Evolutionary conservation across 2,888 invertebrate species (phyloP).

Genomic region (Notodonta dromedarius): DNA sequence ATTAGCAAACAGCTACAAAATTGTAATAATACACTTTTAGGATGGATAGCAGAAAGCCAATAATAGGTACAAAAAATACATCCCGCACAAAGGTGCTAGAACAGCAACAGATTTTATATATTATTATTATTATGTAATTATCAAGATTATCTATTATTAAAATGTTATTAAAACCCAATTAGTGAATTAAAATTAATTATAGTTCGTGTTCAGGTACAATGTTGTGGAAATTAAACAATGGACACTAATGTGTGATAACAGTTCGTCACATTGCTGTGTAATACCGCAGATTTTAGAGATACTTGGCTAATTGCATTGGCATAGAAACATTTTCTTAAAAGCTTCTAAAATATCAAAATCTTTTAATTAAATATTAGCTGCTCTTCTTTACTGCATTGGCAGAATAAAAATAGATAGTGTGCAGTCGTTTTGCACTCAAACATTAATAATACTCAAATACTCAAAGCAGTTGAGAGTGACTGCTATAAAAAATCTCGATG

Average conservation of each 20-base stretch:
- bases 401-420: too few relatives aligned
- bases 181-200: neutral
- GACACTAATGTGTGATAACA: neutral
- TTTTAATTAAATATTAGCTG: neutral
- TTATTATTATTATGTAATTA: neutral
- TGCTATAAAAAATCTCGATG: constrained; percentile 4
- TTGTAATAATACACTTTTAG: too few relatives aligned
- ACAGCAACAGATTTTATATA: neutral
- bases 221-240: neutral
- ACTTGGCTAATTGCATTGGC: neutral
- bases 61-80: too few relatives aligned
- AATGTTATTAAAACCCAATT: neutral
- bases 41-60: too few relatives aligned
- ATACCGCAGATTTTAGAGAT: neutral
- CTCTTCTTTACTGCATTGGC: neutral
- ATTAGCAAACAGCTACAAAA: too few relatives aligned
- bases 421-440: too few relatives aligned
- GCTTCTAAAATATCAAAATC: neutral
- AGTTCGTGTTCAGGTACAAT: constrained; percentile 1
- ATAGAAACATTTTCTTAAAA: neutral
- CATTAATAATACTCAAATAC: too few relatives aligned
- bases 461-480: neutral
- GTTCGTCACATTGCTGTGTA: neutral
- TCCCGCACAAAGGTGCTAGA: neutral
- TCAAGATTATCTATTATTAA: neutral